Conservation (phyloP, 2,888 invertebrate species). For the Zhuqinia jingwanae region DNA sequence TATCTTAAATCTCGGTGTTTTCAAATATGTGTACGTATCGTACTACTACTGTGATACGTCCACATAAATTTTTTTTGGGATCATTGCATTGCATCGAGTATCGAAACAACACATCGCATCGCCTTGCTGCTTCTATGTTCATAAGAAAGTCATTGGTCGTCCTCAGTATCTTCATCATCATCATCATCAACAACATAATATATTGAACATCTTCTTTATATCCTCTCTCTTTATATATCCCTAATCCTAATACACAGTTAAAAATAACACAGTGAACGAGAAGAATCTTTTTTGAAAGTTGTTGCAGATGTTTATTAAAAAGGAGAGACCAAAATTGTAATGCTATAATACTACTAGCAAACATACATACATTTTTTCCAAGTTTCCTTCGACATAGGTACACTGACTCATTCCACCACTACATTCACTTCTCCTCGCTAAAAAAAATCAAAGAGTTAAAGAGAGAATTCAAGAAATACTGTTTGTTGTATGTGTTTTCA, state of each 20-base stretch:
- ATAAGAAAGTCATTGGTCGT: slow-evolving; percentile 31
- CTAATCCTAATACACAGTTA: slow-evolving; percentile 78
- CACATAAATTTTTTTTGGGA: slow-evolving; percentile 40
- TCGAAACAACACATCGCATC: not conserved
- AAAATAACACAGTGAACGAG: slow-evolving; percentile 74
- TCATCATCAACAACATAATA: not conserved
- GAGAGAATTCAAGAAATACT: not conserved
- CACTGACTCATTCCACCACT: slow-evolving; percentile 2
- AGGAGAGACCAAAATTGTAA: slow-evolving; percentile 2
- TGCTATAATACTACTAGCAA: not conserved
- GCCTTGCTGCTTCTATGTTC: not conserved
- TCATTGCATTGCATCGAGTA: slow-evolving; percentile 57
- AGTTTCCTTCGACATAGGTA: slow-evolving; percentile 43
- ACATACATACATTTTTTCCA: slow-evolving; percentile 2
- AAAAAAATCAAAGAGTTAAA: not conserved
- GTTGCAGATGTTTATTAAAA: slow-evolving; percentile 72
- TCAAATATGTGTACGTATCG: not conserved
- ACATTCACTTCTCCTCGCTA: not conserved
- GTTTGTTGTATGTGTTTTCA: no score
- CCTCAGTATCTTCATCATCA: slow-evolving; percentile 33
- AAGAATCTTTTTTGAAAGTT: slow-evolving; percentile 41
- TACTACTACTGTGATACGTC: slow-evolving; percentile 49
- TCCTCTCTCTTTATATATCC: slow-evolving; percentile 22
- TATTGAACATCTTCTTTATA: not conserved
- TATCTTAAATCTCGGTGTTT: not conserved